Base-by-base conservation (phyloP, 2,888 invertebrate genomes). In the Rhaphigaster nebulosa region DNA sequence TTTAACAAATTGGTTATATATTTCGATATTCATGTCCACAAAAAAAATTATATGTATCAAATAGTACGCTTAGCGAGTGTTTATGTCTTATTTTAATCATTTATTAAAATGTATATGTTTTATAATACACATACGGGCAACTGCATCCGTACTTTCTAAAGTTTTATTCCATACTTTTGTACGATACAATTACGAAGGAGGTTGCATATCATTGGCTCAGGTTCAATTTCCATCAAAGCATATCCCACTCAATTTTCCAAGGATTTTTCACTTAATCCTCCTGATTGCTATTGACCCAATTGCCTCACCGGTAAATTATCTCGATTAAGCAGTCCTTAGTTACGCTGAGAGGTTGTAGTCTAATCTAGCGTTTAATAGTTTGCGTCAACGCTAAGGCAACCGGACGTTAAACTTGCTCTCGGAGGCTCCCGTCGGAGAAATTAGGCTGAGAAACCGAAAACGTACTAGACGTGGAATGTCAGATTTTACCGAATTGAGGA, bases 261-360 rank as follows among this genome's bases (percentile, higher is more conserved):
- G 45, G 84, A 84, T 84, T 84, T 84, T 84, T 84, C 45, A 84
- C 84, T 84, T 45, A 84, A 84, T 84, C 84, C 84, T 84, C 45
- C 34, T 76, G 70, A 50, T 45, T 84, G 84, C 84, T 84, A 84
- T 84, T 84, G 84, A 84, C 84, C 84, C 84, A 84, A 84, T 84
- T 84, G 84, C 84, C 84, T 12, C 84, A 84, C 45, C 84, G 84
- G 13, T 50, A 84, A 84, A 84, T 84, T 45, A 84, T 50, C 84
- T n/a, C 45, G 84, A 84, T 84, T 84, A 84, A 84, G 84, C 45
- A 50, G 84, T n/a, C 45, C 45, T 84, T 84, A 84, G 84, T 84
- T 84, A 84, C 84, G 84, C 45, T 8, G 84, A 50, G 20, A 50
- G 45, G 3, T 84, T 84, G 26, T 84, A 84, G 84, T 23, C 84